These are phyloP conservation scores for Polypedilum vanderplanki DNA, from an alignment of 1,140 invertebrate genomes.

Conservation along the genomic window DNA sequence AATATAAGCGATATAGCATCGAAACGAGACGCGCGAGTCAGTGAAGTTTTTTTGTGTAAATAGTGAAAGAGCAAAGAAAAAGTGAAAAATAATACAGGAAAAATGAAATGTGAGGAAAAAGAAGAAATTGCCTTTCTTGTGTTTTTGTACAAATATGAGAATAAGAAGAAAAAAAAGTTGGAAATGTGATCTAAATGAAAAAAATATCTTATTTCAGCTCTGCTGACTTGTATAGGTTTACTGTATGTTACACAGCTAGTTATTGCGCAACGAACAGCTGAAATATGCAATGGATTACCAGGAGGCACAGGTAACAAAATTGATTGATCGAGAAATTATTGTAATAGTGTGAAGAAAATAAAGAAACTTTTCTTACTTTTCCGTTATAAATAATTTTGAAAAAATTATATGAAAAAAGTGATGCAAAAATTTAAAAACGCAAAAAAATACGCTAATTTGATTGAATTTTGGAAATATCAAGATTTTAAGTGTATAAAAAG, in stretches of 20 bases:
- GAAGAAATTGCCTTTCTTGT: neutral
- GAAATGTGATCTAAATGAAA: slow-evolving; percentile 5
- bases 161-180: neutral
- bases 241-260: neutral
- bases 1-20: neutral
- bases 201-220: neutral
- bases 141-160: neutral
- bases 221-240: neutral
- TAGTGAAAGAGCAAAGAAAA: neutral
- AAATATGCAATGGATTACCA: neutral
- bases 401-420: neutral
- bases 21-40: neutral
- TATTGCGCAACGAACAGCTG: neutral
- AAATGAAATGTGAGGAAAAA: slow-evolving; percentile 22
- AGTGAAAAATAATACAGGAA: neutral
- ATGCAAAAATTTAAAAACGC: neutral
- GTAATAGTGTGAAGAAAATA: neutral
- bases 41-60: neutral
- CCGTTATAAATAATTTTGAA: neutral
- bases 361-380: neutral
- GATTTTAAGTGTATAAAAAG: too few relatives aligned
- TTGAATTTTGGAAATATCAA: too few relatives aligned
- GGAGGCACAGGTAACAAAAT: slow-evolving; percentile 1
- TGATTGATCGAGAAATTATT: neutral
- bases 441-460: neutral